Percentiles rank a stretch among this genome's conserved stretches.
Evolutionary conservation across 2,113 vertebrate species (phyloP).

Genomic region (Ceyx melanurus): DNA sequence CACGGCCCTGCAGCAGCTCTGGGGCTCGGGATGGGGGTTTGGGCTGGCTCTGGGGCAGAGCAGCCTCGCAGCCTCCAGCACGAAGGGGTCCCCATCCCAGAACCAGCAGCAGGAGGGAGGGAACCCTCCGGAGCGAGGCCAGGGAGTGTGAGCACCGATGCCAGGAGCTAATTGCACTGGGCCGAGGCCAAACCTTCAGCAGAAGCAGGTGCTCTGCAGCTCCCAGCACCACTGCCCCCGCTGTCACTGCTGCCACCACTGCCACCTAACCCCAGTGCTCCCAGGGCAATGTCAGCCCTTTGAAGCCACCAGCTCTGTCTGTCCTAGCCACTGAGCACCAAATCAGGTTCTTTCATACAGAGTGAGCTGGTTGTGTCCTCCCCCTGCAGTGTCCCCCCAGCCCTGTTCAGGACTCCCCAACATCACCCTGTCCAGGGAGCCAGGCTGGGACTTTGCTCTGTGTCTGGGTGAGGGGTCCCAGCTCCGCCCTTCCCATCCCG

Average conservation of each 20-base stretch:
- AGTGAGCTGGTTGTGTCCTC: rapidly evolving
- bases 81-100: rapidly evolving
- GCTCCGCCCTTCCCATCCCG: rapidly evolving
- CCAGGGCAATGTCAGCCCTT: neutral
- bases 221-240: rapidly evolving
- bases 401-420: neutral
- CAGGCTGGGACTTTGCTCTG: rapidly evolving
- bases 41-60: neutral
- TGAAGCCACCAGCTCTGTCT: neutral
- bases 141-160: rapidly evolving
- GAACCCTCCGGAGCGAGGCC: neutral
- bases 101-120: neutral
- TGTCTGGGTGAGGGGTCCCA: rapidly evolving
- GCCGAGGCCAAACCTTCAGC: neutral
- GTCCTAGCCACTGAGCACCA: neutral
- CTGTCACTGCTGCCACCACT: neutral
- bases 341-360: rapidly evolving
- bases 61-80: neutral
- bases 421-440: rapidly evolving
- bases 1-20: rapidly evolving
- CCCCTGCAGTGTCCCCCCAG: rapidly evolving
- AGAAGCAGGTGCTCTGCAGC: neutral
- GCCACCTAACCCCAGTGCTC: neutral
- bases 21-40: rapidly evolving
- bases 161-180: neutral